Evolutionary conservation across 2,797 vertebrate genomes (phyloP), one percentile per base, ranked within the genome.

Genomic region (Brachymystax lenok): DNA sequence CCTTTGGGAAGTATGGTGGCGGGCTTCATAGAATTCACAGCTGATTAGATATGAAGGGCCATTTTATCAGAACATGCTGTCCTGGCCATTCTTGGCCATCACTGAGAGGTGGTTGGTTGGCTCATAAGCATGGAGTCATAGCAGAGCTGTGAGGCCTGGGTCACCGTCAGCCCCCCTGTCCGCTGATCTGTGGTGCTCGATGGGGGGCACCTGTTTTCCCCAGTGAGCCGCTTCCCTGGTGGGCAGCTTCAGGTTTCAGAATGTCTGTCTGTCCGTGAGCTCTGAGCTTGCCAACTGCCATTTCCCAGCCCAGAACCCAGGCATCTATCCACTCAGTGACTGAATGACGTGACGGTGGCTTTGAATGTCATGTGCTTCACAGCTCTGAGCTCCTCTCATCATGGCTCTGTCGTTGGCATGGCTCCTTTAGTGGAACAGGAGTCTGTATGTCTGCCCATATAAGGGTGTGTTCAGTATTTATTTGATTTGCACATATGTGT

Each of bases 271-370:
- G 84, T 89, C 87, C 51, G 78, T 80, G 78, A 89, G 87, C 88
- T 89, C 78, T 80, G 78, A 89, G 87, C 88, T 88, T 76, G 82
- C 83, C 83, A 89, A 87, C 84, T 90, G 83, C 84, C 86, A 85
- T 79, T 82, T 88, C 76, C 33, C 63, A 82, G 76, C 35, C 59
- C 69, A 69, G 67, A 21, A 12, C 33, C 19, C 70, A 74, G 85
- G 85, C 81, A 88, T 86, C 85, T 74, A 76, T 73, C 79, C 69
- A 59, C 17, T 19, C 81, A 75, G 78, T 77, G 84, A 77, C 63
- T 67, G 80, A 73, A 5, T 73, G 89, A 90, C 88, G 87, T 79
- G 79, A 85, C 35, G 71, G 71, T 75, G 80, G 83, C 85, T 85
- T 75, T 87, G 85, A 88, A 85, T 87, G 87, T 86, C 83, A 88